Evolutionary conservation across 1,140 invertebrate genomes (phyloP).

Genomic region (Sarcophaga bullata): DNA sequence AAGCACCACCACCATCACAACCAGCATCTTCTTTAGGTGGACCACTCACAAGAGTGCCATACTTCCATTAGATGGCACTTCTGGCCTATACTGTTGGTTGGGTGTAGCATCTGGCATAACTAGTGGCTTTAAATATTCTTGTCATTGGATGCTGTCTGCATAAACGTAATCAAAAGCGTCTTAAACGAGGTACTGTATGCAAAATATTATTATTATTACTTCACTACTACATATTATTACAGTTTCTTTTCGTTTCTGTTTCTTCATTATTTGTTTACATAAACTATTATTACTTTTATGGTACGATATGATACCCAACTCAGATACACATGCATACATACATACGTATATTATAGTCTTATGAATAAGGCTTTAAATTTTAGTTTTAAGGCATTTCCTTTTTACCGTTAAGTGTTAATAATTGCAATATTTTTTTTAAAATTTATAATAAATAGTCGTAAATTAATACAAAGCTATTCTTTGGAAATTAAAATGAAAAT

Average conservation of each 20-base stretch:
- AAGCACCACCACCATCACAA: conserved; percentile 65
- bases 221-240: background rate
- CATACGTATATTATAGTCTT: background rate
- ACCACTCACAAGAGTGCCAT: conserved; percentile 63
- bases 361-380: background rate
- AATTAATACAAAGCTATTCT: too few species aligned
- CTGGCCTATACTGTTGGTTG: conserved; percentile 78
- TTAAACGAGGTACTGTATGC: conserved; percentile 69
- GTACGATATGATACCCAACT: too few species aligned
- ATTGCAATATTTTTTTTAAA: too few species aligned
- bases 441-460: too few species aligned
- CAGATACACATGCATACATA: too few species aligned
- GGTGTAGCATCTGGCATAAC: conserved; percentile 78
- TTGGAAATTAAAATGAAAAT: too few species aligned
- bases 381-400: too few species aligned
- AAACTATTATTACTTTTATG: background rate
- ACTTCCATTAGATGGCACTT: conserved; percentile 66
- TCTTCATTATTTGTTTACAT: conserved; percentile 1
- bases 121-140: conserved; percentile 83
- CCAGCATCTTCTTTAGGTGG: conserved; percentile 68
- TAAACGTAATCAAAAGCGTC: conserved; percentile 76
- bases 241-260: background rate
- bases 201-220: background rate
- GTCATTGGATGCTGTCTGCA: conserved; percentile 89
- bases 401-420: too few species aligned